Conservation (phyloP, 2,888 invertebrate species). For the Strigamia crassipes region DNA sequence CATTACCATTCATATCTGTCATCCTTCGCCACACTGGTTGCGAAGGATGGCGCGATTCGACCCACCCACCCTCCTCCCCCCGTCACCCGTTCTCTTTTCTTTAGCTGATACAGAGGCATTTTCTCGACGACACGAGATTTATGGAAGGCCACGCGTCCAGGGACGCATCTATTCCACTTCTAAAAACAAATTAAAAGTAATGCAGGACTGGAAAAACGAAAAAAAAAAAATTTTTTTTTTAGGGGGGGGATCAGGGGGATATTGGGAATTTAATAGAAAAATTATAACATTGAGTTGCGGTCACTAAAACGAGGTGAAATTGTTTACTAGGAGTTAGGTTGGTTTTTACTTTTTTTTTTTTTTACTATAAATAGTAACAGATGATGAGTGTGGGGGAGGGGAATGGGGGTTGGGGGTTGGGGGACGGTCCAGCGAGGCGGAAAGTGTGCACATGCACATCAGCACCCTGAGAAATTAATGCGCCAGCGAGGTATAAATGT, state of each 20-base stretch:
- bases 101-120: background rate
- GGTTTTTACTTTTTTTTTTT: too few relatives aligned
- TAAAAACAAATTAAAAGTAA: constrained; percentile 35
- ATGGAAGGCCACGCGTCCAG: constrained; percentile 42
- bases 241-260: background rate
- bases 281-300: background rate
- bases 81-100: background rate
- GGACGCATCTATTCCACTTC: constrained; percentile 28
- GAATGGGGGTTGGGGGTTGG: background rate
- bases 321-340: too few relatives aligned
- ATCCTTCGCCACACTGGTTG: constrained; percentile 22
- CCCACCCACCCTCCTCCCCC: background rate
- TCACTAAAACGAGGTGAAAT: too few relatives aligned
- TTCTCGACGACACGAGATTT: constrained; percentile 31
- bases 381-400: background rate
- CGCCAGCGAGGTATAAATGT: constrained; percentile 17
- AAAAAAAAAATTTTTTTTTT: background rate
- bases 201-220: background rate
- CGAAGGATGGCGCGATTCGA: constrained; percentile 17
- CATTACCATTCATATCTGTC: constrained; percentile 46
- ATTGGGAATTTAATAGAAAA: background rate
- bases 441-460: constrained; percentile 40
- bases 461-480: constrained; percentile 38
- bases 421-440: constrained; percentile 20
- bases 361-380: background rate